Percentiles rank a stretch among this genome's conserved stretches.
These are phyloP conservation scores for Picathartes gymnocephalus DNA, from an alignment of 2,113 vertebrate genomes.

Conservation along the genomic window DNA sequence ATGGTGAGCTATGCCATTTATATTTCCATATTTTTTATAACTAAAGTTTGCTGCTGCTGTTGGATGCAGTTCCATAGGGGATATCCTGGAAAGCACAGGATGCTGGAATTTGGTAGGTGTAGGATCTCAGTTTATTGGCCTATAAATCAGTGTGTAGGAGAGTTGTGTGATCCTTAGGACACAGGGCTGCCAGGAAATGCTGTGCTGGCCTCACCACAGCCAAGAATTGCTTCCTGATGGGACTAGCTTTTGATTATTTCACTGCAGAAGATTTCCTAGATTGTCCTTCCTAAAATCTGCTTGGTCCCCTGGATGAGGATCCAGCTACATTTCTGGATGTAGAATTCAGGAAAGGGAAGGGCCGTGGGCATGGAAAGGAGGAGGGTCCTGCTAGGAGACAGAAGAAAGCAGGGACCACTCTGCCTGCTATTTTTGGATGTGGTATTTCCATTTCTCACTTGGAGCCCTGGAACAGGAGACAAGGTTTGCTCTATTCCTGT, in stretches of 20 bases:
- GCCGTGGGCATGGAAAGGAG: fast-evolving
- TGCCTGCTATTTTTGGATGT: background rate
- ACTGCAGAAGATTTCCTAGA: background rate
- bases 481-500: background rate
- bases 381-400: background rate
- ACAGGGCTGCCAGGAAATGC: background rate
- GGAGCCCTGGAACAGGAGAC: background rate
- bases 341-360: background rate
- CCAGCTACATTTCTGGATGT: background rate
- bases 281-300: background rate
- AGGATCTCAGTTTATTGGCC: background rate
- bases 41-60: background rate
- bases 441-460: background rate
- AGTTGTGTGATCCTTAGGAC: background rate
- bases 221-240: background rate
- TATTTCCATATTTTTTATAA: background rate
- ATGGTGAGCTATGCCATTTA: conserved; percentile 79
- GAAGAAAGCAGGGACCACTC: background rate
- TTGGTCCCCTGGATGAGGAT: background rate
- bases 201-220: background rate
- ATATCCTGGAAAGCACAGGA: background rate
- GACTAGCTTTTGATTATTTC: background rate
- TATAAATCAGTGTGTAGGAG: background rate
- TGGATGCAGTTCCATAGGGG: background rate
- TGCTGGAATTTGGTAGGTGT: background rate